phyloP scores from a whole-genome alignment of 1,140 invertebrate genomes.

The Latrodectus geometricus region DNA sequence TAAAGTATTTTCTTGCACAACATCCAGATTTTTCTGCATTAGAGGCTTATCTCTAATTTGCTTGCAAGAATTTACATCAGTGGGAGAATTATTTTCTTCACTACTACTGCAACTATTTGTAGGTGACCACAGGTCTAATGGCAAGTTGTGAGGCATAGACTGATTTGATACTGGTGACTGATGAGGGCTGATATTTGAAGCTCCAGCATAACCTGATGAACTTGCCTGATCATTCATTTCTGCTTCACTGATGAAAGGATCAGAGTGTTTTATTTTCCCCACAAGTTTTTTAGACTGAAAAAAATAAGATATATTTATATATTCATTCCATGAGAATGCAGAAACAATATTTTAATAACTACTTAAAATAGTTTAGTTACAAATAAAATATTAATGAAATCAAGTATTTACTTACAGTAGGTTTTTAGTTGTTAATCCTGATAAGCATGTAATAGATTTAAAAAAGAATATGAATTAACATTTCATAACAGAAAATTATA shows the following conservation, averaged over 20 bases:
- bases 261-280: constrained; percentile 65
- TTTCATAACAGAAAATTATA: too few relatives aligned
- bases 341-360: too few relatives aligned
- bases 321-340: too few relatives aligned
- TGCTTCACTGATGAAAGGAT: constrained; percentile 62
- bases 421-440: too few relatives aligned
- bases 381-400: too few relatives aligned
- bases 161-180: constrained; percentile 11
- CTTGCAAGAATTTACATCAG: constrained; percentile 87
- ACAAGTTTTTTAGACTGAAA: constrained; percentile 67
- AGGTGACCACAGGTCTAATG: constrained; percentile 70
- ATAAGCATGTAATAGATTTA: too few relatives aligned
- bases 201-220: constrained; percentile 5
- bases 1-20: constrained; percentile 70
- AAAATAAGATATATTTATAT: background rate
- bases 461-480: too few relatives aligned
- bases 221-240: constrained; percentile 45
- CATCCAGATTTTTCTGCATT: constrained; percentile 82
- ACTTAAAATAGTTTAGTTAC: too few relatives aligned
- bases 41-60: constrained; percentile 83
- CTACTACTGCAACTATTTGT: constrained; percentile 72
- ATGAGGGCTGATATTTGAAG: background rate
- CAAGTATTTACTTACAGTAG: too few relatives aligned
- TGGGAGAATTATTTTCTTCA: constrained; percentile 88
- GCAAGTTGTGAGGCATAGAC: constrained; percentile 7